Evolutionary conservation across 2,888 invertebrate genomes (phyloP).

Genomic region (Spatulosminthurus flaviceps): DNA sequence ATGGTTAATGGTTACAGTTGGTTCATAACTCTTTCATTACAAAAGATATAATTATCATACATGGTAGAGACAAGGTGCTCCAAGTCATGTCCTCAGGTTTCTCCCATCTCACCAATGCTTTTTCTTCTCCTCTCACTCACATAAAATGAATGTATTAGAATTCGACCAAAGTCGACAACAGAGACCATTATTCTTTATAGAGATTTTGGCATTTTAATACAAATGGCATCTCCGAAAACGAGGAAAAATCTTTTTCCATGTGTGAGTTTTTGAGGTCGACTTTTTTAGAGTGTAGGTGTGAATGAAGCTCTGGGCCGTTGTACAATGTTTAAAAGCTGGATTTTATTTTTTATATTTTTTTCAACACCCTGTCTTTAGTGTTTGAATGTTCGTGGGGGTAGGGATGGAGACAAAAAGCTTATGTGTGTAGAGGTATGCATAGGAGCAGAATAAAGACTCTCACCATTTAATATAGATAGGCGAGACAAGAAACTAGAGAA

Average conservation of each 20-base stretch:
- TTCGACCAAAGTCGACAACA: constrained; percentile 51
- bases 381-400: too few relatives aligned
- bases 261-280: constrained; percentile 52
- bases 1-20: constrained; percentile 59
- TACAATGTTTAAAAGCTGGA: background rate
- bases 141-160: constrained; percentile 56
- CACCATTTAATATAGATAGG: too few relatives aligned
- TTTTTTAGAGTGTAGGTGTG: constrained; percentile 63
- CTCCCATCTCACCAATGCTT: constrained; percentile 19
- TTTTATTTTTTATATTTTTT: background rate
- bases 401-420: too few relatives aligned
- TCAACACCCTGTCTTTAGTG: background rate
- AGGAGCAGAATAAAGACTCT: too few relatives aligned
- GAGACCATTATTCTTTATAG: constrained; percentile 52
- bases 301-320: constrained; percentile 50
- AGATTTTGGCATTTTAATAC: constrained; percentile 53
- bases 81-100: constrained; percentile 43
- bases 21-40: constrained; percentile 61
- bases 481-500: background rate
- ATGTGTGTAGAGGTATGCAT: too few relatives aligned
- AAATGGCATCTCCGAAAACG: constrained; percentile 52
- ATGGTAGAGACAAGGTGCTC: constrained; percentile 53
- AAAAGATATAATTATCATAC: constrained; percentile 63
- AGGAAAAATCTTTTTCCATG: constrained; percentile 51
- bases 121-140: constrained; percentile 3